Evolutionary conservation across 92 coral and sea anemone genomes (phyloP).

Genomic region (Plumapathes pennacea): DNA sequence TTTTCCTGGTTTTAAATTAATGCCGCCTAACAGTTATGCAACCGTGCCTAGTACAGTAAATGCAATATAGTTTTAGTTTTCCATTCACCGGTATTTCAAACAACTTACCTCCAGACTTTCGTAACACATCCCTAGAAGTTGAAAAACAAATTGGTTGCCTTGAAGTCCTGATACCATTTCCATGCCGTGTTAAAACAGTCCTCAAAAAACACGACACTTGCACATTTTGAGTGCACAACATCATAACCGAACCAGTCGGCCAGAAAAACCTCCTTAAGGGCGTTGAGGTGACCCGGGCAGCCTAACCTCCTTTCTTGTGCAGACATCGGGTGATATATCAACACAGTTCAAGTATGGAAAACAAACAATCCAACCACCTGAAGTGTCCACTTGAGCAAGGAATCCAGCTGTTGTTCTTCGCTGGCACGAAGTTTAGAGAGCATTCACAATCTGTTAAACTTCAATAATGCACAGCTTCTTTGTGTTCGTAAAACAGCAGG

Average conservation of each 20-base stretch:
- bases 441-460: neutral
- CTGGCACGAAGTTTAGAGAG: neutral
- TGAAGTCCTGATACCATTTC: conserved; percentile 64
- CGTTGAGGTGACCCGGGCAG: conserved; percentile 61
- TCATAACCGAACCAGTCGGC: conserved; percentile 82
- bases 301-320: conserved; percentile 58
- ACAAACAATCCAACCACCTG: conserved; percentile 73
- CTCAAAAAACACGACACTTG: conserved; percentile 45
- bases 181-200: conserved; percentile 64
- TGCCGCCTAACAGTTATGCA: no score
- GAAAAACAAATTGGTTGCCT: conserved; percentile 59
- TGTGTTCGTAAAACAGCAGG: conserved; percentile 18
- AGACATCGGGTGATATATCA: conserved; percentile 57
- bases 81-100: no score
- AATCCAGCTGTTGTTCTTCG: conserved; percentile 18
- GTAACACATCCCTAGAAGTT: conserved; percentile 70
- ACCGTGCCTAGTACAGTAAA: conserved; percentile 3
- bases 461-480: conserved; percentile 24
- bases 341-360: conserved; percentile 58
- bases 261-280: conserved; percentile 61
- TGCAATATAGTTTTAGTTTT: no score
- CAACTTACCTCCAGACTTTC: conserved; percentile 71
- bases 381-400: conserved; percentile 49
- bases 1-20: no score
- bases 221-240: conserved; percentile 69